These are phyloP conservation scores for Megathymus violae DNA, from an alignment of 1,140 invertebrate species.

Conservation along the genomic window DNA sequence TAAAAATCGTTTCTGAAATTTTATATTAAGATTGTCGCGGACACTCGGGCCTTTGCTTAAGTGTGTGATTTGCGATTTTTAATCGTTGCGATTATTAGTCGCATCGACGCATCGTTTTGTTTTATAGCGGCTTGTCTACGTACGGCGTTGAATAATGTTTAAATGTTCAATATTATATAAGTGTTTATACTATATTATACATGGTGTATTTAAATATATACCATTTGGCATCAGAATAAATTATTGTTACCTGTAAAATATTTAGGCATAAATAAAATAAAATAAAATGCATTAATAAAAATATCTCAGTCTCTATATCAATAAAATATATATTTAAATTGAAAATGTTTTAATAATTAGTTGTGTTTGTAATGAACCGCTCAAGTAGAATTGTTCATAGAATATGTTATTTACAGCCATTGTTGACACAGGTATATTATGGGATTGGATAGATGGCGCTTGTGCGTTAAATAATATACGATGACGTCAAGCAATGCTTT, in stretches of 20 bases:
- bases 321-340: conserved; percentile 22
- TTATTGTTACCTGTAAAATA: conserved; percentile 29
- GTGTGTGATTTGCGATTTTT: conserved; percentile 21
- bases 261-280: conserved; percentile 14
- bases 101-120: conserved; percentile 14
- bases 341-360: conserved; percentile 1
- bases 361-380: not conserved
- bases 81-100: conserved; percentile 28
- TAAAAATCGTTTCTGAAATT: conserved; percentile 15
- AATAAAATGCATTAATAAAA: conserved; percentile 8
- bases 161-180: conserved; percentile 9
- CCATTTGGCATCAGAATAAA: conserved; percentile 14
- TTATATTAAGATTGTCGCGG: conserved; percentile 17
- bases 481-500: too few species aligned
- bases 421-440: too few species aligned
- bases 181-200: conserved; percentile 25
- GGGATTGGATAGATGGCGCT: too few species aligned
- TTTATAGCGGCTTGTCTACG: conserved; percentile 18
- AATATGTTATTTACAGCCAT: too few species aligned
- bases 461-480: too few species aligned
- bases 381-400: too few species aligned
- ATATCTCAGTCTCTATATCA: conserved; percentile 13
- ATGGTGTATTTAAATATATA: not conserved
- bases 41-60: conserved; percentile 4
- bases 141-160: conserved; percentile 17